Evolutionary conservation across 2,888 invertebrate genomes (phyloP), one percentile per base, ranked within the genome.

Genomic region (Perizoma affinitatum): DNA sequence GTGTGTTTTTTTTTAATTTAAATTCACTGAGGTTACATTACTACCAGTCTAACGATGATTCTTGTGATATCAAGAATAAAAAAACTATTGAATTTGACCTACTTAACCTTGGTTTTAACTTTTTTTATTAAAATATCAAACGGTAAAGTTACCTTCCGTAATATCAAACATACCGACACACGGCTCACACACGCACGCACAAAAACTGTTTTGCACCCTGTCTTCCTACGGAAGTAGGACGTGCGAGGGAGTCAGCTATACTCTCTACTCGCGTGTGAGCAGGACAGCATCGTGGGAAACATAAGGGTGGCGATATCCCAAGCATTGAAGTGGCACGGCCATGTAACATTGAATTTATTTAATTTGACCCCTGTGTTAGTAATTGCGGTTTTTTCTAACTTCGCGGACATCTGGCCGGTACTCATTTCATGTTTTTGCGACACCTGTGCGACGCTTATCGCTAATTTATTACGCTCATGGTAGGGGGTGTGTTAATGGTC

Each of bases 221-320:
- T 61, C 68, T 89, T 88, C 86, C 88, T 88, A 87, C 88, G 91
- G 91, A 91, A 90, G 90, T 87, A 81, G 51, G 49, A 68, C 49
- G 79, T 47, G 61, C 59, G 76, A 83, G 58, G 7, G 82, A 73
- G 78, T 81, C 59, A 53, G 58, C 22, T 7, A 61, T 66, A 67
- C 4, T 38, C 40, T 41, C 10, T 51, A 49, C 35, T 9, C 53
- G n/a, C 33, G 81, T 56, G 75, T 41, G 84, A 88, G 67, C 61
- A 80, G 70, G 86, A 87, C 63, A 54, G 71, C 62, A 72, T 76
- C 91, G 91, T 91, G 93, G 92, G 92, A 92, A 92, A 82, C 86
- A 73, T 78, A 86, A 80, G 91, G 90, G 90, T 88, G 87, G 87
- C 85, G 79, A 81, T 89, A 88, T 92, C 92, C 90, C 92, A 92